phyloP scores from a whole-genome alignment of 2,797 vertebrate species.

The Trachurus trachurus region DNA sequence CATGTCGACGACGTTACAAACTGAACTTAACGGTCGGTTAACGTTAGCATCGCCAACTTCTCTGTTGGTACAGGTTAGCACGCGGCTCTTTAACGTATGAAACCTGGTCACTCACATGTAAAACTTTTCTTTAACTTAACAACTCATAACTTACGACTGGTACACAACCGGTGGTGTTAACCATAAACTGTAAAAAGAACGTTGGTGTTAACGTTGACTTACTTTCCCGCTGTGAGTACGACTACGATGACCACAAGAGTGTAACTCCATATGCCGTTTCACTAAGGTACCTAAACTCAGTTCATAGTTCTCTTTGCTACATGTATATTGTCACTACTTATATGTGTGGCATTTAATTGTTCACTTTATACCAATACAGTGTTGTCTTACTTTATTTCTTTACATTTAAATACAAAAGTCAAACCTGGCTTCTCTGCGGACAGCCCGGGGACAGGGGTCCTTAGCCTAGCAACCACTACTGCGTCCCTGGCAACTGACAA shows the following conservation, averaged over 20 bases:
- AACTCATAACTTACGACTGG: neutral
- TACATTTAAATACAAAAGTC: neutral
- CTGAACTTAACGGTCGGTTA: neutral
- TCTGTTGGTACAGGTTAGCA: too few relatives aligned
- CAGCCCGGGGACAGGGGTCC: constrained; percentile 53
- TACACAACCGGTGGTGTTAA: neutral
- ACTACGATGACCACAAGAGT: constrained; percentile 22
- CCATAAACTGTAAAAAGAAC: too few relatives aligned
- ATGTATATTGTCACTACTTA: fast-evolving
- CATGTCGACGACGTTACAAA: constrained; percentile 78
- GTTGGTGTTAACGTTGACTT: neutral
- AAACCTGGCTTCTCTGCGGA: constrained; percentile 55
- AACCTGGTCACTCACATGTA: fast-evolving
- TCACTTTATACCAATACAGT: fast-evolving
- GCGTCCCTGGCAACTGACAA: constrained; percentile 73
- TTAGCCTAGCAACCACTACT: constrained; percentile 67
- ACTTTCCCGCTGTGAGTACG: neutral
- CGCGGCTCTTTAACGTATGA: neutral
- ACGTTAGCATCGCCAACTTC: constrained; percentile 6
- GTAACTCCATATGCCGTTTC: constrained; percentile 51
- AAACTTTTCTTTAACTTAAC: neutral
- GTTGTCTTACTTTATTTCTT: neutral
- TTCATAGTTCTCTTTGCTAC: neutral
- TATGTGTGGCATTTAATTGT: fast-evolving
- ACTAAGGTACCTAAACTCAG: constrained; percentile 10